These are phyloP conservation scores for Apaloderma vittatum DNA, from an alignment of 2,113 vertebrate genomes.

Conservation along the genomic window DNA sequence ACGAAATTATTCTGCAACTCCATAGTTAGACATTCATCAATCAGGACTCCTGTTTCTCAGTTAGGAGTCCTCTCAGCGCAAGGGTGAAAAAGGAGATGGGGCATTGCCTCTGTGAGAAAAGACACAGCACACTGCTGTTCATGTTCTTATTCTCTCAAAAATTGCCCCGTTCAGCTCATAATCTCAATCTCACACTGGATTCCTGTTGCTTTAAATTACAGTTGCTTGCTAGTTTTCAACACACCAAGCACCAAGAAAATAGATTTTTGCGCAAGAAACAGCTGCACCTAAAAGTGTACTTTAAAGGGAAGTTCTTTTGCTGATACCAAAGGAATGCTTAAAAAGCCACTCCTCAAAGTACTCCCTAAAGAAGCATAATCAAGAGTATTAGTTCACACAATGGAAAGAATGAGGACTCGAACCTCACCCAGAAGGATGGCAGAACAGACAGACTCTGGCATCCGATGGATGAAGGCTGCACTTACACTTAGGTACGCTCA, in stretches of 20 bases:
- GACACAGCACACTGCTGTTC: background rate
- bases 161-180: background rate
- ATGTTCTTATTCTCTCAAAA: background rate
- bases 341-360: slow-evolving; percentile 58
- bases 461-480: background rate
- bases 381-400: slow-evolving; percentile 32
- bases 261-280: background rate
- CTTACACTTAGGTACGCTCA: too few relatives aligned
- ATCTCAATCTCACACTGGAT: background rate
- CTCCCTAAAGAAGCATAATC: background rate
- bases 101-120: background rate
- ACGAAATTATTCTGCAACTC: background rate
- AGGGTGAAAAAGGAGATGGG: background rate
- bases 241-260: background rate
- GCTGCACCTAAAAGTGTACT: background rate
- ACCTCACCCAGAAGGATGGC: slow-evolving; percentile 52
- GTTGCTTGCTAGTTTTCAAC: background rate
- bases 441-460: background rate
- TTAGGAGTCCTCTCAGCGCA: background rate
- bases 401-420: slow-evolving; percentile 62
- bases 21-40: background rate
- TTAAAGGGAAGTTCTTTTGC: background rate
- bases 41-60: background rate
- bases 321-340: slow-evolving; percentile 48
- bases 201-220: background rate